Conservation (phyloP, 2,113 vertebrate species). For the Carollia perspicillata region DNA sequence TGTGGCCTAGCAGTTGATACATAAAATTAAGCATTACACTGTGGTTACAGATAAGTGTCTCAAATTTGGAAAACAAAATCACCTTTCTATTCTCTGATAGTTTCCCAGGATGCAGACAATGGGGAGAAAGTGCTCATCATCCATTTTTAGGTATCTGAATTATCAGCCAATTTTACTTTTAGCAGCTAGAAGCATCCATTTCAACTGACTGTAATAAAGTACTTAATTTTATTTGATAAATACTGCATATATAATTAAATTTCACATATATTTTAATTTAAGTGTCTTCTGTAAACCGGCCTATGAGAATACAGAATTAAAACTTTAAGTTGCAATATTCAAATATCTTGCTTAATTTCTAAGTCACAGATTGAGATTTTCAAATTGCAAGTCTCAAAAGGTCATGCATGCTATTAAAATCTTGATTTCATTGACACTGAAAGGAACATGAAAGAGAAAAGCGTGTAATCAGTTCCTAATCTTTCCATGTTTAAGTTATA, state of each 20-base stretch:
- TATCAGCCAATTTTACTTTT: background rate
- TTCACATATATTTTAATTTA: background rate
- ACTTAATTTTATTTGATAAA: background rate
- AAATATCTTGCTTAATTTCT: background rate
- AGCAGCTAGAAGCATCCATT: background rate
- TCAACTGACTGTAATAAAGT: background rate
- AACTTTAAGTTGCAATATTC: background rate
- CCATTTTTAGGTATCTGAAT: background rate
- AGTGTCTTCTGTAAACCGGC: background rate
- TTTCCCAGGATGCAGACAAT: background rate
- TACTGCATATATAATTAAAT: background rate
- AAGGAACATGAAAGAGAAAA: background rate
- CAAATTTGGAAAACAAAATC: background rate
- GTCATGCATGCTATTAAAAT: background rate
- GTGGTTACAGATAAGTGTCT: background rate
- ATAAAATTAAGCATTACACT: background rate
- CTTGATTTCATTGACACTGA: conserved; percentile 28
- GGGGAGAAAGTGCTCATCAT: background rate
- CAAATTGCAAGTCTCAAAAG: background rate
- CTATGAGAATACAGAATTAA: background rate
- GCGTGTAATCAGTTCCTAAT: background rate
- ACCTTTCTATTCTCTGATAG: background rate
- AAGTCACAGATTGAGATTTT: background rate
- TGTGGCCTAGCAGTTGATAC: background rate
- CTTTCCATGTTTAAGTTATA: background rate